Evolutionary conservation across 2,113 vertebrate genomes (phyloP), one percentile per base, ranked within the genome.

Genomic region (Fregata magnificens): DNA sequence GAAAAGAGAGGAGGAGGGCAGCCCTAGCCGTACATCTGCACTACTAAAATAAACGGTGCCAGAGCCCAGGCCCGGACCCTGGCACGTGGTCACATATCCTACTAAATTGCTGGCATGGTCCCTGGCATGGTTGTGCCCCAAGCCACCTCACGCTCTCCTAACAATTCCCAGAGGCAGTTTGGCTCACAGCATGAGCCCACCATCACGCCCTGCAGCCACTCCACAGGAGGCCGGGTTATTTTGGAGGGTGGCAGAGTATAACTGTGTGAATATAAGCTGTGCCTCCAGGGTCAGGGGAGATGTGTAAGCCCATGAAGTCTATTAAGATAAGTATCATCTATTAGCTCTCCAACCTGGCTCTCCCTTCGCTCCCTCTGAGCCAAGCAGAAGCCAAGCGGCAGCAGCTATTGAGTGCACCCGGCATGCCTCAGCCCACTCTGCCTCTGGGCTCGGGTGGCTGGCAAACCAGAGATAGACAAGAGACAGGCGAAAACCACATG

Each of bases 401-500:
- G 36, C 38, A 84, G 47, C 28, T 14, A 13, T 0, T 16, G 42
- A 29, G 17, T 8, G 16, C 22, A 67, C 7, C 15, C 58, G 70
- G n/a, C 10, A 9, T 2, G 1, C 19, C 24, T 85, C 62, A 73
- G 20, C 44, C 49, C n/a, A 6, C 18, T 49, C 63, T 49, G 61
- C 22, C 3, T 2, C 77, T 67, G 69, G 38, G 45, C 34, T 40
- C 0, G 1, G 22, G 42, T 26, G 20, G 22, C 29, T 77, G 50
- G 14, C 18, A 91, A 77, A 82, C 6, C 29, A 62, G 55, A 78
- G 32, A 26, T 0, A 45, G 25, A 7, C 4, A 53, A 36, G 21
- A 86, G 18, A 38, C 0, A 4, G 40, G 16, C 1, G 1, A 84
- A 86, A 92, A 34, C 0, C 25, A 67, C 29, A 10, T 3, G 13